Evolutionary conservation across 2,888 invertebrate species (phyloP).

Genomic region (Andrena praecox): DNA sequence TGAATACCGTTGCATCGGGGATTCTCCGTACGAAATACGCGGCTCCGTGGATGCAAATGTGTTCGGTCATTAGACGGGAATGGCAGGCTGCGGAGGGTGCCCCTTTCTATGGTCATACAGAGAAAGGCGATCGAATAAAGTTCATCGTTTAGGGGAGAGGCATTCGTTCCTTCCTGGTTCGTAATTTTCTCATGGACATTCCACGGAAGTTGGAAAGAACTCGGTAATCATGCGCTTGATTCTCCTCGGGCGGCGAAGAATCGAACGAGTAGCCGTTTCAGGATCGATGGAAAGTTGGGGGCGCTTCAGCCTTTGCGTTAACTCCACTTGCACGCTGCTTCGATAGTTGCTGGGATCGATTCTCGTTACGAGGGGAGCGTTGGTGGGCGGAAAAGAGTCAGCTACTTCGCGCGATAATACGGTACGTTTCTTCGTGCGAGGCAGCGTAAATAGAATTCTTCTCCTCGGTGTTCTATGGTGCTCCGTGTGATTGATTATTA

Average conservation of each 20-base stretch:
- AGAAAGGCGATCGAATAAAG: constrained; percentile 34
- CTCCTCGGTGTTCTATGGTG: neutral
- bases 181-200: constrained; percentile 27
- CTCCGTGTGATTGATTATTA: too few species aligned
- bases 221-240: constrained; percentile 31
- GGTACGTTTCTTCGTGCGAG: constrained; percentile 9
- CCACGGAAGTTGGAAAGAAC: constrained; percentile 24
- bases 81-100: neutral
- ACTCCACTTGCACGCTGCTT: constrained; percentile 43
- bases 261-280: constrained; percentile 18
- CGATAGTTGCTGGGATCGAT: constrained; percentile 45
- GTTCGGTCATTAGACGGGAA: constrained; percentile 27
- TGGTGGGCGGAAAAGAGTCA: constrained; percentile 28
- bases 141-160: constrained; percentile 27
- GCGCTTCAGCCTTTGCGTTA: constrained; percentile 34
- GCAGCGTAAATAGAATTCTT: constrained; percentile 37
- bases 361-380: constrained; percentile 38
- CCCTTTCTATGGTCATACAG: neutral
- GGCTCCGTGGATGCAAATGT: constrained; percentile 25
- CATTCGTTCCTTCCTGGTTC: constrained; percentile 9
- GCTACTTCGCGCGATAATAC: constrained; percentile 32
- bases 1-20: constrained; percentile 9
- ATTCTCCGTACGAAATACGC: constrained; percentile 15
- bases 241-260: constrained; percentile 30
- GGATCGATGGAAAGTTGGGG: constrained; percentile 40